Conservation (phyloP, 2,888 invertebrate genomes). For the Synanthedon tipuliformis region DNA sequence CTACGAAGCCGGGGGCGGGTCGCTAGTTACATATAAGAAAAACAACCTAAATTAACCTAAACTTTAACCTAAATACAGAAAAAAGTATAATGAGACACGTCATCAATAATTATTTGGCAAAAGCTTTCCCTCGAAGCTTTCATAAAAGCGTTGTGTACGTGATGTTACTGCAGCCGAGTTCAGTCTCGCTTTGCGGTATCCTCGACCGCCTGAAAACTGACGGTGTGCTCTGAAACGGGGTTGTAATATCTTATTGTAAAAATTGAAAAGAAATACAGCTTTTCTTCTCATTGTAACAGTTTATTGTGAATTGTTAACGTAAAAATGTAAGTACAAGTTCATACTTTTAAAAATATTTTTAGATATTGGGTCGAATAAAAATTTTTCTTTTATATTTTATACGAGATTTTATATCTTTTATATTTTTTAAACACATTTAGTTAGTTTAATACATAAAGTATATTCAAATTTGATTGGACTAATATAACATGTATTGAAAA, state of each 20-base stretch:
- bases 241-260: background rate
- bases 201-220: conserved; percentile 26
- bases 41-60: too few relatives aligned
- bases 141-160: conserved; percentile 27
- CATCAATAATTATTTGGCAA: background rate
- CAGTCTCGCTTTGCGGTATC: conserved; percentile 55
- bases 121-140: conserved; percentile 13
- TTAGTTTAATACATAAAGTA: too few relatives aligned
- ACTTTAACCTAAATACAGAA: too few relatives aligned
- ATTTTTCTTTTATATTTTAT: too few relatives aligned
- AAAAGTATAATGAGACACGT: background rate
- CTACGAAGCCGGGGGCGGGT: too few relatives aligned
- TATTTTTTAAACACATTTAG: too few relatives aligned
- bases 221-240: background rate
- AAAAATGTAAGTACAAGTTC: background rate
- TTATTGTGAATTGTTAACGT: background rate
- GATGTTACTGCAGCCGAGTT: conserved; percentile 57
- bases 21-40: too few relatives aligned
- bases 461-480: too few relatives aligned
- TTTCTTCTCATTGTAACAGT: background rate
- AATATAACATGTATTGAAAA: too few relatives aligned
- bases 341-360: too few relatives aligned
- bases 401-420: too few relatives aligned
- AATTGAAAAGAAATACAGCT: background rate
- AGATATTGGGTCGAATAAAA: too few relatives aligned